These are phyloP conservation scores for Napeogenes sylphis DNA, from an alignment of 2,888 invertebrate species.

Conservation along the genomic window DNA sequence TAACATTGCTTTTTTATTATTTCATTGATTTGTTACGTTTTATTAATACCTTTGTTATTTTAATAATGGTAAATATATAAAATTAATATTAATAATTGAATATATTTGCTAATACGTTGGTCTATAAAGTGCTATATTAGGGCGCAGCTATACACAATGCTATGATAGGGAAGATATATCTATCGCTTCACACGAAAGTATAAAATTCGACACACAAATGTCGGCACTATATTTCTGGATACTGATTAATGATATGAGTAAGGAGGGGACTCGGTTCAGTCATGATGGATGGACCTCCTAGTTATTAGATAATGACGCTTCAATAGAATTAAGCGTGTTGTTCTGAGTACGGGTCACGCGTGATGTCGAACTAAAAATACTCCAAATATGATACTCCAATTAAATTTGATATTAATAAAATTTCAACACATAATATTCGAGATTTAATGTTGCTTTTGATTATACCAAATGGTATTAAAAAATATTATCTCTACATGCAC, in stretches of 20 bases:
- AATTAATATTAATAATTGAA: too few relatives aligned
- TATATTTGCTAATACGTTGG: too few relatives aligned
- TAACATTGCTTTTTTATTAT: constrained; percentile 1
- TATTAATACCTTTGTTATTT: too few relatives aligned
- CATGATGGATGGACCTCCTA: constrained; percentile 66
- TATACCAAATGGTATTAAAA: too few relatives aligned
- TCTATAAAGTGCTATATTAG: too few relatives aligned
- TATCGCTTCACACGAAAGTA: constrained; percentile 14
- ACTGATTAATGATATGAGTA: constrained; percentile 73
- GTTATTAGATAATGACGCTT: constrained; percentile 76
- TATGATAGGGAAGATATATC: constrained; percentile 7
- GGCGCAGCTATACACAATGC: neutral
- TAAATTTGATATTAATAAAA: too few relatives aligned
- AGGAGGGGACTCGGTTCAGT: constrained; percentile 58
- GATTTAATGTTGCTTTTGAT: too few relatives aligned
- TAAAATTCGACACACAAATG: constrained; percentile 49
- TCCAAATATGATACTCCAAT: too few relatives aligned
- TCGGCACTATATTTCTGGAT: constrained; percentile 71
- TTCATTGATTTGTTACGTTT: neutral
- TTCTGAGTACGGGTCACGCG: constrained; percentile 56
- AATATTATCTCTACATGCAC: too few relatives aligned
- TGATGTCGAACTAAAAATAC: constrained; percentile 32
- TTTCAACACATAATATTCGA: too few relatives aligned
- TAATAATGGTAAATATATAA: too few relatives aligned
- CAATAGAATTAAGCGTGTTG: constrained; percentile 74